Percentiles rank a stretch among this genome's conserved stretches.
Evolutionary conservation across 2,113 vertebrate species (phyloP).

Genomic region (Nothocercus nigrocapillus): DNA sequence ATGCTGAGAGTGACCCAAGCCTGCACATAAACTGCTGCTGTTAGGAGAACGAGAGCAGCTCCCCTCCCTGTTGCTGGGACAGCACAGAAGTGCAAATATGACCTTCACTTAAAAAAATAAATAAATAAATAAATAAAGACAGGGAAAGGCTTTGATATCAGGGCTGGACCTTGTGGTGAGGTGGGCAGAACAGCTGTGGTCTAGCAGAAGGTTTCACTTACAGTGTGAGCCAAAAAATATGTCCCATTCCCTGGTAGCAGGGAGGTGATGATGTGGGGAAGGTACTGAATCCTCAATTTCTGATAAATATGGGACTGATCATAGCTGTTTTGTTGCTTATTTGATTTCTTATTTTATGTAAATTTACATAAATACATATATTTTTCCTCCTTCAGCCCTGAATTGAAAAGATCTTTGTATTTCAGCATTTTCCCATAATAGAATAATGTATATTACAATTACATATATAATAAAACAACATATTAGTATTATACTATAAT

Average conservation of each 20-base stretch:
- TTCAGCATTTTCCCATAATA: background rate
- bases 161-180: background rate
- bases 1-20: background rate
- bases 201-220: background rate
- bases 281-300: background rate
- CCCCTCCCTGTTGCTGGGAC: background rate
- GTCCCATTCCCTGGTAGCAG: background rate
- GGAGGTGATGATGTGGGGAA: background rate
- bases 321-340: background rate
- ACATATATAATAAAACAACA: background rate
- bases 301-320: background rate
- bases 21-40: background rate
- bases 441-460: background rate
- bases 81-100: background rate
- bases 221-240: background rate
- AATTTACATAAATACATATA: background rate
- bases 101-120: background rate
- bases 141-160: background rate
- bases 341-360: background rate
- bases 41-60: background rate
- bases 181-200: background rate
- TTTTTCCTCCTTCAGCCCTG: background rate
- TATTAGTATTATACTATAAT: background rate
- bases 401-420: background rate
- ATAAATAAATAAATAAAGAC: background rate